phyloP scores from a whole-genome alignment of 2,113 vertebrate genomes.

The Centropus bengalensis region DNA sequence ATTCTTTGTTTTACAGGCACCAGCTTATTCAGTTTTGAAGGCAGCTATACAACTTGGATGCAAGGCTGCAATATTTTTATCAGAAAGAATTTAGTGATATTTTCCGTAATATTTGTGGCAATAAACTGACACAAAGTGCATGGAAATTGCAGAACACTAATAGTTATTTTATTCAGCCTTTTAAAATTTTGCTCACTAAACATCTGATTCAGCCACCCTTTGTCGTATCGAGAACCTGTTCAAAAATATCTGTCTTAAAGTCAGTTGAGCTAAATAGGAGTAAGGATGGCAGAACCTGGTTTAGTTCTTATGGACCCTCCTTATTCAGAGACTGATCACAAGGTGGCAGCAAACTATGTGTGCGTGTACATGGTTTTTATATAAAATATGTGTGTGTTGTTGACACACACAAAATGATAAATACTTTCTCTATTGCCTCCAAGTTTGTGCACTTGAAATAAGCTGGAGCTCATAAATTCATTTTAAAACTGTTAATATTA shows the following conservation, averaged over 20 bases:
- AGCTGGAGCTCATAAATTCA: not conserved
- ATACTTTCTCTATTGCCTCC: not conserved
- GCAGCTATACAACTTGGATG: slow-evolving; percentile 90
- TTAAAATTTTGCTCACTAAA: not conserved
- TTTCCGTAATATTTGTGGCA: not conserved
- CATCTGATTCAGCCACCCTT: not conserved
- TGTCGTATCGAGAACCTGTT: not conserved
- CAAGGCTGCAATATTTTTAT: slow-evolving; percentile 89
- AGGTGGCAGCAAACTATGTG: slow-evolving; percentile 39
- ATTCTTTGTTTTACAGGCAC: slow-evolving; percentile 78
- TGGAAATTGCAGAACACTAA: not conserved
- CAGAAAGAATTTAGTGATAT: slow-evolving; percentile 84
- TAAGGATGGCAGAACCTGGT: not conserved
- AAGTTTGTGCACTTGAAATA: not conserved
- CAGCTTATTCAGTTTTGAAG: slow-evolving; percentile 89
- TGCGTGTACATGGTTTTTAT: not conserved
- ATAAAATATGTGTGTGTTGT: not conserved
- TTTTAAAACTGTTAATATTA: not conserved
- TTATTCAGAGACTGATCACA: not conserved
- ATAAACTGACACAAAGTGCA: not conserved
- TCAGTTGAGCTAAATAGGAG: not conserved
- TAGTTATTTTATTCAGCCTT: not conserved
- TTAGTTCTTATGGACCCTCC: not conserved
- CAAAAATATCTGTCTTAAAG: not conserved
- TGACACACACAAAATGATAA: not conserved